These are phyloP conservation scores for Cylas formicarius DNA, from an alignment of 1,140 invertebrate species.

Conservation along the genomic window DNA sequence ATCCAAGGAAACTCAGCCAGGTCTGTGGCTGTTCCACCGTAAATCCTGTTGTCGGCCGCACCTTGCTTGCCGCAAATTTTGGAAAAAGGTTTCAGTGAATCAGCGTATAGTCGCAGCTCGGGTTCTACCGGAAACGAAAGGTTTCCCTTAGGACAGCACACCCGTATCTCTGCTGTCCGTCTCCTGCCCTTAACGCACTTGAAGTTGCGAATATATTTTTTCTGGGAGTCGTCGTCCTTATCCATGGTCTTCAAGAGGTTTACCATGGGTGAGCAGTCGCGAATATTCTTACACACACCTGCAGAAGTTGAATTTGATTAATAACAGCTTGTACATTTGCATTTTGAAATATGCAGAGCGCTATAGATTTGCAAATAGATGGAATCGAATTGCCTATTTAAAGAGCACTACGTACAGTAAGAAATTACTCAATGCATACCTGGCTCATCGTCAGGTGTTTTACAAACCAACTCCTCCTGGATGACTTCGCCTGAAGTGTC, in stretches of 20 bases:
- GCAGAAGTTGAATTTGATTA: too few relatives aligned
- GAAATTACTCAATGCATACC: too few relatives aligned
- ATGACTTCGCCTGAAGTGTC: too few relatives aligned
- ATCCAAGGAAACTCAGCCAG: constrained; percentile 50
- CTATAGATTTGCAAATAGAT: too few relatives aligned
- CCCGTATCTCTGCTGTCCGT: background rate
- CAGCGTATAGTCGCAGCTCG: background rate
- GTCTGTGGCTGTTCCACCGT: constrained; percentile 38
- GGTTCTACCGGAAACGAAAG: background rate
- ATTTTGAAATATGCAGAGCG: too few relatives aligned
- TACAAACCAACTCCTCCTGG: too few relatives aligned
- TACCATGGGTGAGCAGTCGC: background rate
- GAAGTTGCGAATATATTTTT: background rate
- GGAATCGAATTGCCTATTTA: too few relatives aligned
- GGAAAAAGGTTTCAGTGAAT: background rate
- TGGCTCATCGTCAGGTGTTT: too few relatives aligned
- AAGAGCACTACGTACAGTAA: too few relatives aligned
- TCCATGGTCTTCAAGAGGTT: background rate
- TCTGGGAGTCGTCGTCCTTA: background rate
- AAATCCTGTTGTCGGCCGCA: constrained; percentile 22
- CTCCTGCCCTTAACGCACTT: background rate
- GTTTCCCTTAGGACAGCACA: background rate
- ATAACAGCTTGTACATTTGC: too few relatives aligned
- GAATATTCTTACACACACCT: background rate
- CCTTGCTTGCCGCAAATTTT: background rate